Evolutionary conservation across 2,797 vertebrate species (phyloP), one percentile per base, ranked within the genome.

Genomic region (Crenichthys baileyi): DNA sequence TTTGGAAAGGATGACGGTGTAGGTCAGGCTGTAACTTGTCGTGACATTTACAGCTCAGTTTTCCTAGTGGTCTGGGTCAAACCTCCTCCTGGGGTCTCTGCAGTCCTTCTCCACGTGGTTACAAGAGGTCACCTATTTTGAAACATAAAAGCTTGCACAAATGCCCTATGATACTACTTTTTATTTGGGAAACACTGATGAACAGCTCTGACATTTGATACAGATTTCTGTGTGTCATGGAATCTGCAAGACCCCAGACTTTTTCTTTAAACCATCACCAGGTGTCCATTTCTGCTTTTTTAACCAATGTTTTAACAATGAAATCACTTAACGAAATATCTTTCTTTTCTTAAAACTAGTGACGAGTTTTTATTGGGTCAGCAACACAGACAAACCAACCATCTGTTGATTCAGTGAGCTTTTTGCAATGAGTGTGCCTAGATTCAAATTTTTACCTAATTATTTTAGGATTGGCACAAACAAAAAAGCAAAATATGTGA

Each of bases 141-240:
- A 75, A 75, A 31, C 26, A 31, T 75, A 61, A 75, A 75, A 75
- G 73, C 73, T 48, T 75, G 31, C 36, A 44, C 58, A 75, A 41
- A 61, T 26, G 73, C 61, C 41, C 73, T 46, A 31, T 74, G 56
- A 48, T 48, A 18, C 51, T 5, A 16, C 22, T 48, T 74, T 68
- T 74, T 61, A 61, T 61, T 74, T 61, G 72, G 55, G 55, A 20
- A 39, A 74, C 72, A 20, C 72, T 16, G 31, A 73, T 58, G 51
- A 58, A 73, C 53, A 41, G 39, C 55, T 29, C 24, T 74, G 39
- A 74, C 72, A 74, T 73, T 41, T 41, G 53, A 58, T 20, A 60
- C 55, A 8, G 36, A 44, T n/a, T 73, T 73, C 46, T 46, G 26
- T 48, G 73, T 16, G 5, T 29, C 56, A 7, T 48, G 44, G 41